phyloP scores from a whole-genome alignment of 2,113 vertebrate species.

The Hippocampus guttulatus region DNA sequence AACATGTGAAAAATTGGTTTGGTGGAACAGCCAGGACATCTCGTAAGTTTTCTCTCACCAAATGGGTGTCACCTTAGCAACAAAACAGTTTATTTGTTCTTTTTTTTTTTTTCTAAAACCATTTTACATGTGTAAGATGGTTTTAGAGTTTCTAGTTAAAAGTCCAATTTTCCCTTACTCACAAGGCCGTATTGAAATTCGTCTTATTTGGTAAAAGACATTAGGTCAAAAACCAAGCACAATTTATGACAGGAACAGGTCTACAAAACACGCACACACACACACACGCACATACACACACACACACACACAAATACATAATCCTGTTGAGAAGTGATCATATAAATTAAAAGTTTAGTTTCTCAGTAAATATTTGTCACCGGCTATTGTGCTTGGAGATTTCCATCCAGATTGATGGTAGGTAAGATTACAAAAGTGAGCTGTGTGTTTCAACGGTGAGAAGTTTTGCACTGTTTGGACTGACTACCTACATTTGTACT shows the following conservation, averaged over 20 bases:
- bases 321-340: slow-evolving; percentile 2
- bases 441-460: slow-evolving; percentile 51
- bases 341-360: slow-evolving; percentile 39
- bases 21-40: too few species aligned
- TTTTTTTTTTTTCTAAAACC: not conserved
- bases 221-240: slow-evolving; percentile 11
- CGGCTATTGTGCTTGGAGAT: slow-evolving; percentile 51
- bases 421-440: slow-evolving; percentile 39
- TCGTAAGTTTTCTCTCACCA: too few species aligned
- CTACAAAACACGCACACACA: slow-evolving; percentile 9
- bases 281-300: not conserved
- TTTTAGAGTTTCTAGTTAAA: not conserved
- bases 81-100: not conserved
- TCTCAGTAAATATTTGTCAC: slow-evolving; percentile 57
- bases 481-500: slow-evolving; percentile 56
- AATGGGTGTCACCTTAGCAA: not conserved
- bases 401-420: slow-evolving; percentile 37
- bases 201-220: slow-evolving; percentile 10
- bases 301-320: not conserved
- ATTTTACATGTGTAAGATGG: too few species aligned
- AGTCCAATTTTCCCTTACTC: not conserved
- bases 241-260: slow-evolving; percentile 40
- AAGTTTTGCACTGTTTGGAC: slow-evolving; percentile 54
- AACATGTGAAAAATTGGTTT: too few species aligned
- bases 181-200: not conserved